phyloP scores from a whole-genome alignment of 2,797 vertebrate genomes.

The Falco biarmicus region DNA sequence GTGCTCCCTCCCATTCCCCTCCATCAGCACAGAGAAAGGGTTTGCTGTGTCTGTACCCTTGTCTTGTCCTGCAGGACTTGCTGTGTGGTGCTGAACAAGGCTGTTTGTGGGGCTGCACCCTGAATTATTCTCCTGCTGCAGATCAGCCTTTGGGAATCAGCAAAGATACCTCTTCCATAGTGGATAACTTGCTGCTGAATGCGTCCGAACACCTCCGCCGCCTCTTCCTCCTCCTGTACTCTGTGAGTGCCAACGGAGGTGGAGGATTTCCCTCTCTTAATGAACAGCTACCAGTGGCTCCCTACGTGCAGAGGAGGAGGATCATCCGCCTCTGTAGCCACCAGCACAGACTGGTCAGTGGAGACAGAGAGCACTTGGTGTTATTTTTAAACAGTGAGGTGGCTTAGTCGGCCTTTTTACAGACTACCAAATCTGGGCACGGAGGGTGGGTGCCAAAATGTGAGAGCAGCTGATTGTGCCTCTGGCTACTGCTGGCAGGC shows the following conservation, averaged over 20 bases:
- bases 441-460: not conserved
- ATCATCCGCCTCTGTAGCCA: not conserved
- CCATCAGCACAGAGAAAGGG: fast-evolving
- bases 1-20: not conserved
- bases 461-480: not conserved
- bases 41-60: not conserved
- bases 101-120: not conserved
- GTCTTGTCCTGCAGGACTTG: not conserved
- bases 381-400: not conserved
- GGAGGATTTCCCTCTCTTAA: not conserved
- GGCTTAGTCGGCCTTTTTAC: not conserved
- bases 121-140: not conserved
- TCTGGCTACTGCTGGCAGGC: not conserved
- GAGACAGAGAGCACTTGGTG: fast-evolving
- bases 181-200: not conserved
- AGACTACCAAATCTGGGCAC: not conserved
- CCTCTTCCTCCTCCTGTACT: not conserved
- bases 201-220: not conserved
- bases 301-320: not conserved
- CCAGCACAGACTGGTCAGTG: not conserved
- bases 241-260: not conserved
- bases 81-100: not conserved
- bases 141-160: not conserved
- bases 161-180: not conserved
- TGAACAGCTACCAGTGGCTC: not conserved